Evolutionary conservation across 2,797 vertebrate species (phyloP).

Genomic region (Melanotaenia parkinsoni): DNA sequence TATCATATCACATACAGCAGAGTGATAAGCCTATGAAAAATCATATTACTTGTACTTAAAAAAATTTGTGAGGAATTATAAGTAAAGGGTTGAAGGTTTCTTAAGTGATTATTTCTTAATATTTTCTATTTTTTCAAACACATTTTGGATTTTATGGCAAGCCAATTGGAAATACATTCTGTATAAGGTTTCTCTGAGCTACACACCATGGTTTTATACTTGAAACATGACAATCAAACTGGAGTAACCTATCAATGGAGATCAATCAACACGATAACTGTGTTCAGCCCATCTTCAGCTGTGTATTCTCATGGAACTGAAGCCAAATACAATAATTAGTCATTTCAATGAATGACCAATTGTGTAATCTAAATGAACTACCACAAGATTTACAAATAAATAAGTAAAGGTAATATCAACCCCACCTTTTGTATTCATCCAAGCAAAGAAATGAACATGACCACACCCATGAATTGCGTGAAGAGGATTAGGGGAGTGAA

Average conservation of each 20-base stretch:
- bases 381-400: neutral
- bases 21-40: neutral
- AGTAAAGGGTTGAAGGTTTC: no score
- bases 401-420: neutral
- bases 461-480: conserved; percentile 96
- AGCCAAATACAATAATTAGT: neutral
- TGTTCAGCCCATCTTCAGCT: neutral
- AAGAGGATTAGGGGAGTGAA: conserved; percentile 93
- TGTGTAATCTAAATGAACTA: no score
- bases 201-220: neutral
- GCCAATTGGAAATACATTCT: no score
- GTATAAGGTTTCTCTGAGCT: neutral
- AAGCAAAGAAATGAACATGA: conserved; percentile 94
- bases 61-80: neutral
- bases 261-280: neutral
- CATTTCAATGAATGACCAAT: no score
- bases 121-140: no score
- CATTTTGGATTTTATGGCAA: no score
- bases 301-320: no score
- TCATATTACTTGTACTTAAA: neutral
- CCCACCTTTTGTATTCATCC: conserved; percentile 85
- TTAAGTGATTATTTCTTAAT: no score
- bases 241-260: neutral
- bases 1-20: neutral
- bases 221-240: neutral